Percentiles rank a stretch among this genome's conserved stretches.
Evolutionary conservation across 2,888 invertebrate genomes (phyloP).

Genomic region (Didymodactylos carnosus): DNA sequence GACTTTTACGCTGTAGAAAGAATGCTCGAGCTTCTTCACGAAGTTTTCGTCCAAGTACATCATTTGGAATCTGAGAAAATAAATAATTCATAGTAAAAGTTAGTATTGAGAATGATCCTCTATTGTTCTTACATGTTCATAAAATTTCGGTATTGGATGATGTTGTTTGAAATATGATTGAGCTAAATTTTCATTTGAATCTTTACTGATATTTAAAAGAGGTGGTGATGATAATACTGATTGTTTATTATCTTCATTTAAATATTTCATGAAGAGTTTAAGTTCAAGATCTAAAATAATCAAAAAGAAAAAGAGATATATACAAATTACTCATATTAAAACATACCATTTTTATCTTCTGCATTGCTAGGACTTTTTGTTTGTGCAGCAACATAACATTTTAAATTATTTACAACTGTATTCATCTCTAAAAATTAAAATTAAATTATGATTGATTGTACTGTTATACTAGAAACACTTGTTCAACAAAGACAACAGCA

Average conservation of each 20-base stretch:
- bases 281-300: neutral
- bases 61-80: neutral
- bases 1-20: conserved; percentile 62
- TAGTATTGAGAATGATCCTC: neutral
- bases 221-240: too few relatives aligned
- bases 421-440: neutral
- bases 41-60: neutral
- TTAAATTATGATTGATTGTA: too few relatives aligned
- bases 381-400: too few relatives aligned
- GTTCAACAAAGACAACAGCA: too few relatives aligned
- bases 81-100: neutral
- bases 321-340: too few relatives aligned
- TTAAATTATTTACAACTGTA: neutral
- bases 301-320: too few relatives aligned
- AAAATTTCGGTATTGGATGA: neutral
- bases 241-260: neutral
- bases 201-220: too few relatives aligned
- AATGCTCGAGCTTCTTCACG: conserved; percentile 42
- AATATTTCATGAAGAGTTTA: neutral
- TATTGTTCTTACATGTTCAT: neutral
- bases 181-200: neutral
- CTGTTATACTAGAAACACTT: too few relatives aligned
- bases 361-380: neutral
- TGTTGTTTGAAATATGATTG: neutral
- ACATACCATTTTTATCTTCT: neutral